Evolutionary conservation across 2,888 invertebrate species (phyloP), one percentile per base, ranked within the genome.

Genomic region (Zhuqinia jingwanae): DNA sequence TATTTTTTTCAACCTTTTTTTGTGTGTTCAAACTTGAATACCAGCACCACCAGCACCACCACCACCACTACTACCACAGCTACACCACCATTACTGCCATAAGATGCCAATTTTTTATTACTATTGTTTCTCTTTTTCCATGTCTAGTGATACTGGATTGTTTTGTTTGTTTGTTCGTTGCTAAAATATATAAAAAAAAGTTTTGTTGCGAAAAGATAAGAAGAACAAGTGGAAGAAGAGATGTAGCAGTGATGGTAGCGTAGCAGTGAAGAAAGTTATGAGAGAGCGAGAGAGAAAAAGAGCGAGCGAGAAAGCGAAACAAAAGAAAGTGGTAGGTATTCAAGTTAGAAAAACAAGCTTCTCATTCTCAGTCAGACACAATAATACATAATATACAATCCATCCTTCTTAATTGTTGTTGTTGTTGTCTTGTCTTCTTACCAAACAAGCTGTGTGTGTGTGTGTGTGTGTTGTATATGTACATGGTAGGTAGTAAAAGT

Each of bases 1-100:
- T 68, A 6, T 8, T 36, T 6, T 36, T 45, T 58, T 20, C 20
- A 68, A 68, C 42, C 8, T 68, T 77, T 77, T n/a, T n/a, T n/a
- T n/a, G n/a, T 77, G 58, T 77, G 63, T 63, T 63, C 78, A 79
- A 79, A 79, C 63, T 79, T 79, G 78, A 65, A 15, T 50, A 58
- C 58, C 22, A 60, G 3, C 6, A 25, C 58, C 13, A 2, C 2
- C 25, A 25, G 3, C 10, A 10, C 13, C 30, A 15, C 30, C 25
- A 60, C 27, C 5, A 60, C 56, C 11, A 10, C 22, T 8, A 58
- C 50, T n/a, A 50, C 11, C 50, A 36, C 50, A 6, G 11, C 15
- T n/a, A 68, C 50, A 36, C 50, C 11, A 6, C 15, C 30, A 68
- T 36, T 42, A 42, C 20, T 42, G 36, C 60, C 15, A 60, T 22